Evolutionary conservation across 2,797 vertebrate species (phyloP).

Genomic region (Sebastes variabilis): DNA sequence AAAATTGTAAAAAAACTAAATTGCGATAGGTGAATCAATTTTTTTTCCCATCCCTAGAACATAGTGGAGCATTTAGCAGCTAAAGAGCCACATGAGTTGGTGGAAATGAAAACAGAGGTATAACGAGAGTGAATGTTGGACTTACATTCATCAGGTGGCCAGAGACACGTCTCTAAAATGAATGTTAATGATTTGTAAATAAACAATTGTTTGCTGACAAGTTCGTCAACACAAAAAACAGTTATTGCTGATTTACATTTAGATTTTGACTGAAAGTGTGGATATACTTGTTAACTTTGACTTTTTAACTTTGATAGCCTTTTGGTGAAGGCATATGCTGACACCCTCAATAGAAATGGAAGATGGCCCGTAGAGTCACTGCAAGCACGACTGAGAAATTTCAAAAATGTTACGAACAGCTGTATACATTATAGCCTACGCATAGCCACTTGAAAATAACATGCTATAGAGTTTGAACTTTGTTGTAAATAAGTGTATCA

Average conservation of each 20-base stretch:
- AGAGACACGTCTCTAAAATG: no score
- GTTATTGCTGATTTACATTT: background rate
- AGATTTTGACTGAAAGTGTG: background rate
- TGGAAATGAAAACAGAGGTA: background rate
- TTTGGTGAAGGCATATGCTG: background rate
- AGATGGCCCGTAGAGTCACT: no score
- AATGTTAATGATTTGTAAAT: background rate
- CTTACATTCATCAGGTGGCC: background rate
- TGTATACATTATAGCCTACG: background rate
- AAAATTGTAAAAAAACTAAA: no score
- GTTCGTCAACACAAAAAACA: background rate
- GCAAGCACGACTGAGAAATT: background rate
- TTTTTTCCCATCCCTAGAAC: background rate
- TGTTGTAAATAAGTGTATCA: background rate
- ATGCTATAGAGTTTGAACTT: background rate
- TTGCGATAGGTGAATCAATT: no score
- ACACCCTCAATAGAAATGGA: background rate
- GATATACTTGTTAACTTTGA: no score
- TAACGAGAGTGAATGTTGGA: background rate
- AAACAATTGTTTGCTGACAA: background rate
- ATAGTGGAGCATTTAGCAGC: background rate
- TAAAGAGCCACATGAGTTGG: background rate
- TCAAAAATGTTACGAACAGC: background rate
- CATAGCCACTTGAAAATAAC: background rate
- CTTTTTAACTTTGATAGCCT: background rate